Evolutionary conservation across 1,140 invertebrate species (phyloP).

Genomic region (Sinella curviseta): DNA sequence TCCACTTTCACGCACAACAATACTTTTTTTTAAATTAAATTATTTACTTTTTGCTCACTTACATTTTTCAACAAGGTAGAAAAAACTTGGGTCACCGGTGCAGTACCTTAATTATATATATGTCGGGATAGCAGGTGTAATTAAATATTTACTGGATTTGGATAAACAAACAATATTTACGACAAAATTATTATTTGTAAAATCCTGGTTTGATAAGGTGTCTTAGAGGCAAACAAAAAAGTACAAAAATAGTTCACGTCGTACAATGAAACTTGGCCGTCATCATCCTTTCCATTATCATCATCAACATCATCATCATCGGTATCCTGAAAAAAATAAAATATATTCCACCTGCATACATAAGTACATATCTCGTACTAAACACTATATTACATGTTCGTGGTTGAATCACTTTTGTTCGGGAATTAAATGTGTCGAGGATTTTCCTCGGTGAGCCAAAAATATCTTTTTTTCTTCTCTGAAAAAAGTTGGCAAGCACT

Average conservation of each 20-base stretch:
- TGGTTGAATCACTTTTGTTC: too few species aligned
- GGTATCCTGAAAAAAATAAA: not conserved
- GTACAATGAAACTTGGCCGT: not conserved
- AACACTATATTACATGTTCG: too few species aligned
- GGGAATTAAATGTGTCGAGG: constrained; percentile 18
- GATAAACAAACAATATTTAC: too few species aligned
- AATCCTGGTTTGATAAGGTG: not conserved
- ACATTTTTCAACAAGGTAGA: too few species aligned
- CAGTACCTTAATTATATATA: too few species aligned
- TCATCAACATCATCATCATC: not conserved
- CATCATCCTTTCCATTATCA: not conserved
- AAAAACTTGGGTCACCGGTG: not conserved
- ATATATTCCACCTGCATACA: too few species aligned
- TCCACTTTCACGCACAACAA: not conserved
- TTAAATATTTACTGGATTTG: too few species aligned
- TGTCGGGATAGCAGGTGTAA: too few species aligned
- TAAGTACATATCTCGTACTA: too few species aligned
- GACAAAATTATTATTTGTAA: too few species aligned
- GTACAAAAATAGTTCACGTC: not conserved
- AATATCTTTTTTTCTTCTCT: constrained; percentile 17
- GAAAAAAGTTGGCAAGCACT: constrained; percentile 20
- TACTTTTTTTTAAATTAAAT: too few species aligned
- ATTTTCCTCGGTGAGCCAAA: constrained; percentile 6
- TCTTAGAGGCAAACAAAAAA: not conserved
- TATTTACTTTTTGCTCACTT: not conserved